Conservation (phyloP, 2,888 invertebrate genomes). For the Agonopterix heracliana region DNA sequence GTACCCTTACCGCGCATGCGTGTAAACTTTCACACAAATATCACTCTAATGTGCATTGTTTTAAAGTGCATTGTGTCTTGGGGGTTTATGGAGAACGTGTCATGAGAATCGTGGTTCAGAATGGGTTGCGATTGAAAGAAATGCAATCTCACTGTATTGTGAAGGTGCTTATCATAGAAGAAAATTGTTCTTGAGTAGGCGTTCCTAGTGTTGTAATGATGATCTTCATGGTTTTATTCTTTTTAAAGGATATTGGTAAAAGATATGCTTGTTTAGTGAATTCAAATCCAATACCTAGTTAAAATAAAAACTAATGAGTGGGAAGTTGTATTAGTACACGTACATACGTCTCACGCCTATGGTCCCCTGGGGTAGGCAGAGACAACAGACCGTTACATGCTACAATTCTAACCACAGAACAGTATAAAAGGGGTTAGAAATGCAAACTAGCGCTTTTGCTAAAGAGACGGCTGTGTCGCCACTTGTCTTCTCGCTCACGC, state of each 20-base stretch:
- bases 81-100: constrained; percentile 23
- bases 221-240: neutral
- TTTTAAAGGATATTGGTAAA: neutral
- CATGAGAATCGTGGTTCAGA: constrained; percentile 23
- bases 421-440: too few species aligned
- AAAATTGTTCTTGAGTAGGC: neutral
- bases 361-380: too few species aligned
- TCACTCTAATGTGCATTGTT: constrained; percentile 22
- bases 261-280: neutral
- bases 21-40: constrained; percentile 28
- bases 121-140: constrained; percentile 40
- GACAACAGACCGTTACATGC: too few species aligned
- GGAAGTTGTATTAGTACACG: too few species aligned
- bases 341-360: too few species aligned
- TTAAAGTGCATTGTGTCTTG: too few species aligned
- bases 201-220: neutral
- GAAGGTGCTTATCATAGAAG: neutral
- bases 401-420: too few species aligned
- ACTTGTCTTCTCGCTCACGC: too few species aligned
- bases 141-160: constrained; percentile 19
- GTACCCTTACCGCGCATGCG: constrained; percentile 67
- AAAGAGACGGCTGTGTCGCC: too few species aligned
- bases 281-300: too few species aligned
- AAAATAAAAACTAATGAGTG: too few species aligned
- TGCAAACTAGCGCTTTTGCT: too few species aligned